Base-by-base conservation (phyloP, 2,113 vertebrate species). In the Cnemophilus loriae region DNA sequence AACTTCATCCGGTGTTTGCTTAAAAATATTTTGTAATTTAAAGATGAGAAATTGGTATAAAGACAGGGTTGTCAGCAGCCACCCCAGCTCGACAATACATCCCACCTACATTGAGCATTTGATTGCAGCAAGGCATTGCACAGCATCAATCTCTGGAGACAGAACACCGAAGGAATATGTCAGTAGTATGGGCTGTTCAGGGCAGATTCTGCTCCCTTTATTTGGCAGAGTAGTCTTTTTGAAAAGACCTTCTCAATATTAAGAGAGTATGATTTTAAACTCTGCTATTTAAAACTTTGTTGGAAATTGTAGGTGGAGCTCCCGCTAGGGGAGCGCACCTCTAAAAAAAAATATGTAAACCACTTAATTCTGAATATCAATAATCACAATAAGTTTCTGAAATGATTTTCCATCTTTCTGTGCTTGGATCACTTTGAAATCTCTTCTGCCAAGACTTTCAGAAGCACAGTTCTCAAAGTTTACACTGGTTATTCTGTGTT, bases 81-180 rank as follows among this genome's bases (percentile, higher is more conserved):
- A 26, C 37, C 47, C 37, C 56, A 60, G 1, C 27, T 5, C 20
- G 33, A 26, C 32, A 27, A 44, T 27, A 28, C 12, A 11, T 39
- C 59, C 53, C 73, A 68, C 11, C 19, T 22, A 11, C n/a, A 6
- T 0, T 5, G 37, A 1, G 3, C 19, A 22, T 21, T 35, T 55
- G 21, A 24, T 9, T 26, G 41, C 22, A 16, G 4, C 27, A 64
- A 55, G 19, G 33, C 46, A 64, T 33, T 60, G 47, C 21, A 21
- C 19, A 70, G 21, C 35, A 47, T 37, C 52, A 53, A 13, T n/a
- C 41, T 61, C 73, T 81, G 21, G 32, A 57, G 13, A 13, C 26
- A n/a, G 44, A 63, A 7, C 9, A 4, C 26, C n/a, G 23, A 13
- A 30, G 49, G 28, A 59, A 30, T 4, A 13, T 4, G 3, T 18